phyloP scores from a whole-genome alignment of 2,888 invertebrate genomes.

The Cybosia mesomella region DNA sequence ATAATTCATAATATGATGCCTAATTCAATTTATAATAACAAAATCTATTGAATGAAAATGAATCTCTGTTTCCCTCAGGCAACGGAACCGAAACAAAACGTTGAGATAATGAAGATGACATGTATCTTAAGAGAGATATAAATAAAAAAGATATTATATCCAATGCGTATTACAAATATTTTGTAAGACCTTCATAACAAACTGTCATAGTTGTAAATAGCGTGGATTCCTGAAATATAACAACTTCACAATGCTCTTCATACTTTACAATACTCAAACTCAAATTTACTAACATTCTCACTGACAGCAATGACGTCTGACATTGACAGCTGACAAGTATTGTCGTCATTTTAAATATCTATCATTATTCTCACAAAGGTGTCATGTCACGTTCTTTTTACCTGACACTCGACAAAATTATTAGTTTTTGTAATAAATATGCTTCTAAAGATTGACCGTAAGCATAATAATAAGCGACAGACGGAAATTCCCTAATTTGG shows the following conservation, averaged over 20 bases:
- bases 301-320: slow-evolving; percentile 28
- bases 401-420: slow-evolving; percentile 6
- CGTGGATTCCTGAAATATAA: slow-evolving; percentile 15
- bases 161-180: neutral
- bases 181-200: neutral
- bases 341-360: slow-evolving; percentile 26
- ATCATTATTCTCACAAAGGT: slow-evolving; percentile 37
- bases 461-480: no score
- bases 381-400: slow-evolving; percentile 22
- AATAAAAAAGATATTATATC: neutral
- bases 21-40: no score
- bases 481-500: no score
- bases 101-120: neutral
- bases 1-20: no score
- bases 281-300: slow-evolving; percentile 17
- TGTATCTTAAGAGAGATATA: neutral
- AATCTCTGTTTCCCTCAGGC: no score
- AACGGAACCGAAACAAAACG: no score
- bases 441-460: neutral
- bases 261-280: slow-evolving; percentile 23
- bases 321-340: slow-evolving; percentile 28
- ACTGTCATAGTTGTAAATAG: neutral
- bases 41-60: no score
- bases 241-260: slow-evolving; percentile 11
- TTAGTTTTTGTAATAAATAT: neutral